phyloP scores from a whole-genome alignment of 1,140 invertebrate species.

The Brachionus paranguensis region DNA sequence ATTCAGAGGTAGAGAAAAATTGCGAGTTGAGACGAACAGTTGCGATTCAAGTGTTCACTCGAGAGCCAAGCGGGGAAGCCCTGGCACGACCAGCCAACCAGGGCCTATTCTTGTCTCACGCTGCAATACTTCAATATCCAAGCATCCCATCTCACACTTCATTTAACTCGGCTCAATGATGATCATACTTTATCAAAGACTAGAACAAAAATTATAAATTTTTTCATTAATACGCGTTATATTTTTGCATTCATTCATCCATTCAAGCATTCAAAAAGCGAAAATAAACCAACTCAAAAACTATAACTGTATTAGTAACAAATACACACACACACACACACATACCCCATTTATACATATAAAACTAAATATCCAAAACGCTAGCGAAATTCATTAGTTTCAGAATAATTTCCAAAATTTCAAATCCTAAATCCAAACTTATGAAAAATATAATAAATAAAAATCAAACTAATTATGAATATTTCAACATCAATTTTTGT shows the following conservation, averaged over 20 bases:
- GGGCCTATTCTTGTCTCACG: neutral
- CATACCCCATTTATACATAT: neutral
- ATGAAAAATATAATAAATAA: constrained; percentile 4
- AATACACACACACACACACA: neutral
- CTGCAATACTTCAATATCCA: constrained; percentile 3
- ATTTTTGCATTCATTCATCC: constrained; percentile 34
- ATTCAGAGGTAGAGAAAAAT: neutral
- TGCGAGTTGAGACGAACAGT: neutral
- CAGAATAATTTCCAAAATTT: constrained; percentile 33
- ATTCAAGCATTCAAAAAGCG: constrained; percentile 33
- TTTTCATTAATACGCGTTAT: constrained; percentile 38
- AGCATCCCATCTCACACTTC: neutral
- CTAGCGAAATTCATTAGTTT: constrained; percentile 5
- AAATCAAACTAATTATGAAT: constrained; percentile 21
- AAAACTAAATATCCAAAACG: neutral
- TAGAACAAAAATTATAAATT: constrained; percentile 7
- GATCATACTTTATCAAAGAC: constrained; percentile 17
- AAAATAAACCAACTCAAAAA: constrained; percentile 1
- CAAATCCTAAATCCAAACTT: constrained; percentile 27
- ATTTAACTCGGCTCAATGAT: constrained; percentile 24
- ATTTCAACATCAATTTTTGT: constrained; percentile 33
- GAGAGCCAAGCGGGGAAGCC: neutral
- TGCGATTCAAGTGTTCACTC: neutral
- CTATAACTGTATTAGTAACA: constrained; percentile 29
- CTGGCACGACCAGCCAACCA: neutral